Conservation (phyloP, 1,140 invertebrate species). For the Pseudachorutes palmiensis region DNA sequence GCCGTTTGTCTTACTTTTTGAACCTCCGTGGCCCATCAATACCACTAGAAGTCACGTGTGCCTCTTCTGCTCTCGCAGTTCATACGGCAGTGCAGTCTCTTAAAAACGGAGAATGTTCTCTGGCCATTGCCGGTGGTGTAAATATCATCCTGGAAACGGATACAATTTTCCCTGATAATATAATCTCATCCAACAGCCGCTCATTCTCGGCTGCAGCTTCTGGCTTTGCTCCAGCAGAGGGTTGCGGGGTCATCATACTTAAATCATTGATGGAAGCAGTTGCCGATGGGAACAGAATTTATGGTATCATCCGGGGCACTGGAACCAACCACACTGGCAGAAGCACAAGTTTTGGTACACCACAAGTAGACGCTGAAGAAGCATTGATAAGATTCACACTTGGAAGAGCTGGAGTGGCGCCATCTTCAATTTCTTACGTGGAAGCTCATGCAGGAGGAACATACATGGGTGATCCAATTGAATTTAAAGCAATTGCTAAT, state of each 20-base stretch:
- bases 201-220: background rate
- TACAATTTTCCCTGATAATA: background rate
- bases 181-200: background rate
- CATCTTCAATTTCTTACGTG: conserved; percentile 47
- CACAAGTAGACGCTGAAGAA: conserved; percentile 41
- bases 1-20: conserved; percentile 10
- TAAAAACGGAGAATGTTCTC: background rate
- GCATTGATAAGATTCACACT: conserved; percentile 47
- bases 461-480: conserved; percentile 39
- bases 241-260: background rate
- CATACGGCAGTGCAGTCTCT: conserved; percentile 6
- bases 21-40: conserved; percentile 17
- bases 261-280: conserved; percentile 6
- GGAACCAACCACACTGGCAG: background rate
- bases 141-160: conserved; percentile 12
- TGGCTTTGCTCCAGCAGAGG: conserved; percentile 9
- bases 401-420: conserved; percentile 46
- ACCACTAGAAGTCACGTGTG: conserved; percentile 6
- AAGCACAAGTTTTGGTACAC: conserved; percentile 6
- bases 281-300: conserved; percentile 5
- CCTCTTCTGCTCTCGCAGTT: conserved; percentile 8
- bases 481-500: conserved; percentile 46
- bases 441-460: conserved; percentile 56
- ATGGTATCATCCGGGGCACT: background rate
- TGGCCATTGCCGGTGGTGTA: conserved; percentile 17